A percentile compares a stretch with the other conserved stretches of the same genome.
Evolutionary conservation across 1,140 invertebrate genomes (phyloP).

Genomic region (Reticulitermes speratus): DNA sequence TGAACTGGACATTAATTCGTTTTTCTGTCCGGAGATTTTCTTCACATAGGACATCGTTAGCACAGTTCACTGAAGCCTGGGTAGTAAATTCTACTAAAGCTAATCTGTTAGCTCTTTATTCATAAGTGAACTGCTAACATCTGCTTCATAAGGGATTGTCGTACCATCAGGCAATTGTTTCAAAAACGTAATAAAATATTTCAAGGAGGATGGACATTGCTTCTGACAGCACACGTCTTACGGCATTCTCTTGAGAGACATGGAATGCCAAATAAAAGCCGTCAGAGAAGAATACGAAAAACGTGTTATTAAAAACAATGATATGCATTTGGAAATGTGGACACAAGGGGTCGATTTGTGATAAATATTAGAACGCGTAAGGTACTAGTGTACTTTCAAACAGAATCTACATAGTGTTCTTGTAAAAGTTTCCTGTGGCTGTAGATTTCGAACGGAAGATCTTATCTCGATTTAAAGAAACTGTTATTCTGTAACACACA

Average conservation of each 20-base stretch:
- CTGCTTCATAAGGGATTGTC: background rate
- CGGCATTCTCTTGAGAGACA: background rate
- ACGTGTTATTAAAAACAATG: background rate
- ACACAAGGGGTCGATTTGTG: background rate
- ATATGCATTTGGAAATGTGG: background rate
- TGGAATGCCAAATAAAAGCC: background rate
- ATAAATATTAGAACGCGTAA: background rate
- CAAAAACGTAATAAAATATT: background rate
- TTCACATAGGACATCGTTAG: too few relatives aligned
- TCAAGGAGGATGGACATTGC: background rate
- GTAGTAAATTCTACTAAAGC: too few relatives aligned
- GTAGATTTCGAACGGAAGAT: too few relatives aligned
- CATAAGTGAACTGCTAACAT: background rate
- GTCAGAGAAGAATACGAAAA: background rate
- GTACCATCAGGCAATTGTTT: background rate
- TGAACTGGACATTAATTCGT: too few relatives aligned
- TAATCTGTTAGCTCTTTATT: background rate
- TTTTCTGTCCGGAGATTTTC: too few relatives aligned
- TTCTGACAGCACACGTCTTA: background rate
- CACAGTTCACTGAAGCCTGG: too few relatives aligned
- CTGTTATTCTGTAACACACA: too few relatives aligned
- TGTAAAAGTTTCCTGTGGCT: too few relatives aligned
- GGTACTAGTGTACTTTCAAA: too few relatives aligned
- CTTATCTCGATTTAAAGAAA: too few relatives aligned
- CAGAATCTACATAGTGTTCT: too few relatives aligned